phyloP scores from a whole-genome alignment of 2,797 vertebrate genomes.

The Hyperoplus immaculatus region DNA sequence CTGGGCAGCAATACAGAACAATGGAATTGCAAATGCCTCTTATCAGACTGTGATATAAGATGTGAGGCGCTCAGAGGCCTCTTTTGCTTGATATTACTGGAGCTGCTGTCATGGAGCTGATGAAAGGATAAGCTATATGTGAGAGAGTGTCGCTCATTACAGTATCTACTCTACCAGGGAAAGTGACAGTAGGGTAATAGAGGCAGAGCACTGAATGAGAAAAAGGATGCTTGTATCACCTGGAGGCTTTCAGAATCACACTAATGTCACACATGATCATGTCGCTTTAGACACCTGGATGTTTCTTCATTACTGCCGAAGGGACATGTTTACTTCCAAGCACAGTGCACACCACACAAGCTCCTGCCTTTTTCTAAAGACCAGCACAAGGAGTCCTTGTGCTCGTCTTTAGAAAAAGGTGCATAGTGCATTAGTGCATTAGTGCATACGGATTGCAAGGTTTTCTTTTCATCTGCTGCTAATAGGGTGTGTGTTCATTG shows the following conservation, averaged over 20 bases:
- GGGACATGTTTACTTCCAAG: constrained; percentile 22
- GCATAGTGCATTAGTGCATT: no score
- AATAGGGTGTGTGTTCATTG: constrained; percentile 1
- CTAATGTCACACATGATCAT: constrained; percentile 54
- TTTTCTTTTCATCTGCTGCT: neutral
- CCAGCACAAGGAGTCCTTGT: constrained; percentile 1
- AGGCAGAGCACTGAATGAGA: constrained; percentile 24
- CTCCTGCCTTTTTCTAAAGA: constrained; percentile 13
- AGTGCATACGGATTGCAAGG: constrained; percentile 18
- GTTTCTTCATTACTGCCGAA: constrained; percentile 50
- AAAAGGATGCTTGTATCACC: constrained; percentile 27
- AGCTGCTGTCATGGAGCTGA: constrained; percentile 52
- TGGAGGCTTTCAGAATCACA: constrained; percentile 35
- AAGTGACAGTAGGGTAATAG: constrained; percentile 31
- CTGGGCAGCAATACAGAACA: constrained; percentile 35
- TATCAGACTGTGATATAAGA: constrained; percentile 56
- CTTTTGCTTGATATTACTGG: constrained; percentile 60
- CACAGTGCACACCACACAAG: constrained; percentile 13
- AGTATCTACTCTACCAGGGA: constrained; percentile 59
- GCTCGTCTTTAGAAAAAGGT: no score
- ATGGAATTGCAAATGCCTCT: constrained; percentile 68
- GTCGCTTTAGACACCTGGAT: constrained; percentile 31
- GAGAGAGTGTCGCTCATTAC: constrained; percentile 68
- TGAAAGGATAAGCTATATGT: constrained; percentile 70
- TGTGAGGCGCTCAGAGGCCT: constrained; percentile 54